phyloP scores from a whole-genome alignment of 2,113 vertebrate genomes.

The Cromileptes altivelis region DNA sequence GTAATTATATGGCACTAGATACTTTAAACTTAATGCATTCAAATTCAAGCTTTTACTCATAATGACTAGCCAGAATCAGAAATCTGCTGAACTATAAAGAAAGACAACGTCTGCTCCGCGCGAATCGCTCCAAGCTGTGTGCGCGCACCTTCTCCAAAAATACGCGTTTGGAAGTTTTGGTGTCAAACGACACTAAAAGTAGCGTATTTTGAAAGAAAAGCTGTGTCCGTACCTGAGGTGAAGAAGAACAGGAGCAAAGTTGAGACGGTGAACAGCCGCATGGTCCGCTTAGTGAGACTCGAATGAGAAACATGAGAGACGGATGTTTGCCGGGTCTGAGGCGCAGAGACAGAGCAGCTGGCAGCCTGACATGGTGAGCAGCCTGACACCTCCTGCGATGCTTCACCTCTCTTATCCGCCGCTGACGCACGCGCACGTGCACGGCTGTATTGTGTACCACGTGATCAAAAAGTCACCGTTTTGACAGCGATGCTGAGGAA shows the following conservation, averaged over 20 bases:
- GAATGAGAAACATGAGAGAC: constrained; percentile 53
- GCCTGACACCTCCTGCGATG: constrained; percentile 27
- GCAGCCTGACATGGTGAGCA: constrained; percentile 40
- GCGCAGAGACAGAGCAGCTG: constrained; percentile 30
- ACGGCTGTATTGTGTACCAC: background rate
- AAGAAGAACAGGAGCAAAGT: constrained; percentile 76
- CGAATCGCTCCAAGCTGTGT: constrained; percentile 1
- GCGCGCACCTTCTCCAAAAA: constrained; percentile 8
- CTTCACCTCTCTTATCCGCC: constrained; percentile 33
- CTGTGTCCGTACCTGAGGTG: constrained; percentile 72
- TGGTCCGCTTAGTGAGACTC: constrained; percentile 58
- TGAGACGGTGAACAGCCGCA: constrained; percentile 73
- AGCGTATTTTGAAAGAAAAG: background rate
- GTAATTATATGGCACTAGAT: background rate
- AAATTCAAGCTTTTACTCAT: background rate
- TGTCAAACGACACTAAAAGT: background rate
- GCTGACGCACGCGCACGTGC: constrained; percentile 10
- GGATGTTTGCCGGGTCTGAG: constrained; percentile 28
- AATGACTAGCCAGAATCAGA: background rate
- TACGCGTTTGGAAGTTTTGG: constrained; percentile 11
- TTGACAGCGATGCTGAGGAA: background rate
- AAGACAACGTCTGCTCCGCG: background rate
- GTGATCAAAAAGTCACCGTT: constrained; percentile 9
- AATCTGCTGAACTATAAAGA: constrained; percentile 1
- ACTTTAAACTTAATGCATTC: background rate